Conservation (phyloP, 2,797 vertebrate species). For the Hozukius guyotensis region DNA sequence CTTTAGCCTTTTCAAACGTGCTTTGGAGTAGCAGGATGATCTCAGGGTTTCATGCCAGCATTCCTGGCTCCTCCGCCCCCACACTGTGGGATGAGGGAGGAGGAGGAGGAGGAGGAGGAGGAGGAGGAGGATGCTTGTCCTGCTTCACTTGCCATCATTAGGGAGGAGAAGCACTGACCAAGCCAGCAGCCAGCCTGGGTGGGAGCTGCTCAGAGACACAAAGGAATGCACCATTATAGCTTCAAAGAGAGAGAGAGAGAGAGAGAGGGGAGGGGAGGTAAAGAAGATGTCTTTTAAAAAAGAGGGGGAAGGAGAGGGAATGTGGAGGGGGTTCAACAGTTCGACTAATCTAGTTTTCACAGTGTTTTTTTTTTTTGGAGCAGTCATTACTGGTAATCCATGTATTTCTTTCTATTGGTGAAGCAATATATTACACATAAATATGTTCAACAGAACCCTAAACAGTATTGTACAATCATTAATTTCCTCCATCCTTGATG, state of each 20-base stretch:
- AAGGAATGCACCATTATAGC: constrained; percentile 63
- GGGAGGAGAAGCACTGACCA: constrained; percentile 50
- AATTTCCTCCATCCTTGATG: neutral
- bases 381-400: neutral
- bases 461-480: neutral
- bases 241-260: constrained; percentile 45
- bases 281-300: neutral
- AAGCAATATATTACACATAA: neutral
- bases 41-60: constrained; percentile 21
- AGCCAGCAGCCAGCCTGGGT: constrained; percentile 41
- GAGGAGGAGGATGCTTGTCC: constrained; percentile 29
- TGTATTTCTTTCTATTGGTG: neutral
- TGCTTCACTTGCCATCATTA: constrained; percentile 63
- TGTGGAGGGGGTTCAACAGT: neutral
- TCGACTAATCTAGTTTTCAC: neutral
- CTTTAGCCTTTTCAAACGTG: neutral
- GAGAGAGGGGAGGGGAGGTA: neutral
- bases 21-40: neutral
- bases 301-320: neutral
- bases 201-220: constrained; percentile 53
- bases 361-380: neutral
- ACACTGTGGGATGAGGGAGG: constrained; percentile 25
- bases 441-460: neutral
- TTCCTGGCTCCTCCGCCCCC: constrained; percentile 48
- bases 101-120: constrained; percentile 16